phyloP scores from a whole-genome alignment of 2,797 vertebrate genomes.

The Diplodus sargus region DNA sequence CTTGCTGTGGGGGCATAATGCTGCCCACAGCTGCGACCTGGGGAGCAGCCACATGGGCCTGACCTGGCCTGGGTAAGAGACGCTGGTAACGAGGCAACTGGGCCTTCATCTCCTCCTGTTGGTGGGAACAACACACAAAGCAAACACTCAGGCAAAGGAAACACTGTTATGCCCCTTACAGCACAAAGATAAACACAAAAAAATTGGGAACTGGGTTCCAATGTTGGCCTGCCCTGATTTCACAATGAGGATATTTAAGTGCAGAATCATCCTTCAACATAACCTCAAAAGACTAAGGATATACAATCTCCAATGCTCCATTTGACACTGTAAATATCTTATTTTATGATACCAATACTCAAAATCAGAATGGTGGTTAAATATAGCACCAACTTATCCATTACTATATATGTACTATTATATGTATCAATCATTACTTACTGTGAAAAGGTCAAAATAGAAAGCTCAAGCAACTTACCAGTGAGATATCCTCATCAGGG shows the following conservation, averaged over 20 bases:
- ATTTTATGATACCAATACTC: background rate
- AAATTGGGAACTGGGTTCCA: slow-evolving; percentile 58
- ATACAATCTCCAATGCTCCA: slow-evolving; percentile 10
- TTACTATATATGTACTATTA: slow-evolving; percentile 41
- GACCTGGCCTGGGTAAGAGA: slow-evolving; percentile 92
- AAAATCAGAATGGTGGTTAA: background rate
- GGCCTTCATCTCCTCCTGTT: slow-evolving; percentile 96
- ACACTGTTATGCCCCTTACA: slow-evolving; percentile 51
- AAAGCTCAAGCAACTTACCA: slow-evolving; percentile 94
- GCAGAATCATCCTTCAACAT: slow-evolving; percentile 66
- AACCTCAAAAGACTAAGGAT: slow-evolving; percentile 47
- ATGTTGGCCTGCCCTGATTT: slow-evolving; percentile 61
- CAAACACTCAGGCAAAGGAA: slow-evolving; percentile 65
- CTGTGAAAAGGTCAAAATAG: slow-evolving; percentile 84
- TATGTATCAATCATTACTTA: slow-evolving; percentile 85
- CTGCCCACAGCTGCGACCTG: slow-evolving; percentile 91
- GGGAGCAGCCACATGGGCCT: slow-evolving; percentile 90
- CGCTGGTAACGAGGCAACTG: slow-evolving; percentile 96
- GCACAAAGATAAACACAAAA: slow-evolving; percentile 64
- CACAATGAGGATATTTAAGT: slow-evolving; percentile 66
- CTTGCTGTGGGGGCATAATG: slow-evolving; percentile 95
- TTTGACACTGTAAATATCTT: background rate
- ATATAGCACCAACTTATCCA: background rate
- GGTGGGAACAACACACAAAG: slow-evolving; percentile 59
- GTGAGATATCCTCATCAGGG: slow-evolving; percentile 99